Base-by-base conservation (phyloP, 2,113 vertebrate genomes). In the Callithrix jacchus region DNA sequence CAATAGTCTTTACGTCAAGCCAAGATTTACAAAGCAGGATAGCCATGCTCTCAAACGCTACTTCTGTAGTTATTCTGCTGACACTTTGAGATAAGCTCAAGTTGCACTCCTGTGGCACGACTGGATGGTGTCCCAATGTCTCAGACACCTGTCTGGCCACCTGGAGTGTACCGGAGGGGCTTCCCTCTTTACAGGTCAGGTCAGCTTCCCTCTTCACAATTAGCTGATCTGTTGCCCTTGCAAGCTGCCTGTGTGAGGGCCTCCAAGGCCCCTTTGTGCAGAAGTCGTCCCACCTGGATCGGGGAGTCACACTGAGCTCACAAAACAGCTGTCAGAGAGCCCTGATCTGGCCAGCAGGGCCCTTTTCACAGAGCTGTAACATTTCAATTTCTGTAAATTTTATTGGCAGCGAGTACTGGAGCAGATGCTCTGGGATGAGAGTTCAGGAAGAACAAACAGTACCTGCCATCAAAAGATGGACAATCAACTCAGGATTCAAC, bases 361-460 rank as follows among this genome's bases (percentile, higher is more conserved):
- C 80, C 54, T 95, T 89, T 56, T 37, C 42, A 8, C 10, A 8
- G n/a, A 70, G 74, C 71, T n/a, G 42, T 54, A 71, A 91, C 79
- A 77, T 58, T 87, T 97, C 64, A 79, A 30, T 96, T 81, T 97
- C 54, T 71, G 94, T 83, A 97, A 96, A 92, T 87, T 91, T 87
- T 97, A 87, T 32, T 96, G 96, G 93, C 96, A 90, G 61, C 89
- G 40, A 35, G n/a, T 20, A 49, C 1, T 0, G 30, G 47, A 87
- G 27, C 96, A 96, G 93, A 87, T 92, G 94, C 88, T 87, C 18
- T 80, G 64, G 49, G 32, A 20, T 21, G 70, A 37, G 47, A 37
- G n/a, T 74, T 93, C 49, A 54, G 87, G 87, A 97, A 64, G 74
- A 13, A 35, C 21, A 49, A 91, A 84, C 70, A 64, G 68, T 32